Evolutionary conservation across 2,888 invertebrate species (phyloP).

Genomic region (Cetonia aurata): DNA sequence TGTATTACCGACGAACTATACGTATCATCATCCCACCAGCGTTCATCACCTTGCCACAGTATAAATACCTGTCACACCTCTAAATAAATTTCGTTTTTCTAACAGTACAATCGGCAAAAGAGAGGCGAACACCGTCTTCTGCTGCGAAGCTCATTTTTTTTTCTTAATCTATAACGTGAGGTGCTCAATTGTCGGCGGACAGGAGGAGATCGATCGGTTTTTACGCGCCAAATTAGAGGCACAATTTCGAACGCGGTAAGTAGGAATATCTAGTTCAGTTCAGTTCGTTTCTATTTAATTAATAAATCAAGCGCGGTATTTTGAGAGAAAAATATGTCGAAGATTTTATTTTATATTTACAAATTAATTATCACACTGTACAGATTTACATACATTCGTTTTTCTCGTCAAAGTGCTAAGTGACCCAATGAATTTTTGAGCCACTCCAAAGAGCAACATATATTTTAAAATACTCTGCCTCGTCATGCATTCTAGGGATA

Average conservation of each 20-base stretch:
- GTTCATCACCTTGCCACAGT: conserved; percentile 19
- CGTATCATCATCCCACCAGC: conserved; percentile 17
- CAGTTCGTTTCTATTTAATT: no score
- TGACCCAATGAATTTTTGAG: no score
- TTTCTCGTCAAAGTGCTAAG: no score
- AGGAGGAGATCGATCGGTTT: not conserved
- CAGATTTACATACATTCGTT: no score
- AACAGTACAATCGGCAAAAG: conserved; percentile 3
- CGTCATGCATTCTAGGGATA: no score
- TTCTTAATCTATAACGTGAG: not conserved
- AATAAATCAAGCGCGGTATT: no score
- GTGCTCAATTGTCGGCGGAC: not conserved
- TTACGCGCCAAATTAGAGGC: not conserved
- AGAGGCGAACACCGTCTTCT: no score
- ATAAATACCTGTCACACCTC: conserved; percentile 39
- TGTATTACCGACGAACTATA: not conserved
- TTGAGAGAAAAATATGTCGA: no score
- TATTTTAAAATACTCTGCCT: no score
- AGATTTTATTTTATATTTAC: no score
- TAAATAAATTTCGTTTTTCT: conserved; percentile 34
- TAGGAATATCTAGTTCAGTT: not conserved
- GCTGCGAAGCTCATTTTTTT: not conserved
- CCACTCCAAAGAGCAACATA: no score
- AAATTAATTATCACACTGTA: no score
- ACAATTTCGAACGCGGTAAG: conserved; percentile 7